Evolutionary conservation across 2,888 invertebrate genomes (phyloP).

Genomic region (Penaeus monodon): DNA sequence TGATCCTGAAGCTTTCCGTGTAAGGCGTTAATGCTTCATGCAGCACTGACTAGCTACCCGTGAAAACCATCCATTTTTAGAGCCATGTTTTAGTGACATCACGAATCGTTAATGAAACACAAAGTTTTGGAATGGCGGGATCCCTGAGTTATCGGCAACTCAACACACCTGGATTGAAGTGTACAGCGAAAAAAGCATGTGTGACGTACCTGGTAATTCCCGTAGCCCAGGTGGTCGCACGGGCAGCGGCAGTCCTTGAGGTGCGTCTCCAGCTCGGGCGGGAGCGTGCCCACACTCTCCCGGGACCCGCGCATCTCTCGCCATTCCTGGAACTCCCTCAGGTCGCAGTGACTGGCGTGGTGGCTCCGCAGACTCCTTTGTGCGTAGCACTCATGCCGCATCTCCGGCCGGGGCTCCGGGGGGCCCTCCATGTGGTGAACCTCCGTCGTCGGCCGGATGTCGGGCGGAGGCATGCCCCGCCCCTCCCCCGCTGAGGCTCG

Average conservation of each 20-base stretch:
- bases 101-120: no score
- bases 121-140: no score
- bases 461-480: constrained; percentile 9
- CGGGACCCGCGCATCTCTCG: constrained; percentile 58
- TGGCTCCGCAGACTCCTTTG: constrained; percentile 43
- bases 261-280: constrained; percentile 63
- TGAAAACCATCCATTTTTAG: no score
- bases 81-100: no score
- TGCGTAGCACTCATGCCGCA: constrained; percentile 42
- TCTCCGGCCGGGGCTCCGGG: constrained; percentile 26
- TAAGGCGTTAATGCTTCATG: no score
- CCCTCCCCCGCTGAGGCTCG: constrained; percentile 8
- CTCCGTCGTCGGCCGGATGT: constrained; percentile 33
- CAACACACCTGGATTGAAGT: no score
- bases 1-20: no score
- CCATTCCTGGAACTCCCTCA: constrained; percentile 64
- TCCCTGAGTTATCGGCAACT: no score
- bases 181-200: neutral
- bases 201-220: constrained; percentile 63
- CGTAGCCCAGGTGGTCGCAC: constrained; percentile 64
- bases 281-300: constrained; percentile 61
- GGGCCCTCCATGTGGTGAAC: constrained; percentile 29
- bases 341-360: constrained; percentile 64
- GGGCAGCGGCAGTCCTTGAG: constrained; percentile 63
- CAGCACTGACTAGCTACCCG: no score